These are phyloP conservation scores for Lateolabrax maculatus DNA, from an alignment of 2,797 vertebrate genomes.

Conservation along the genomic window DNA sequence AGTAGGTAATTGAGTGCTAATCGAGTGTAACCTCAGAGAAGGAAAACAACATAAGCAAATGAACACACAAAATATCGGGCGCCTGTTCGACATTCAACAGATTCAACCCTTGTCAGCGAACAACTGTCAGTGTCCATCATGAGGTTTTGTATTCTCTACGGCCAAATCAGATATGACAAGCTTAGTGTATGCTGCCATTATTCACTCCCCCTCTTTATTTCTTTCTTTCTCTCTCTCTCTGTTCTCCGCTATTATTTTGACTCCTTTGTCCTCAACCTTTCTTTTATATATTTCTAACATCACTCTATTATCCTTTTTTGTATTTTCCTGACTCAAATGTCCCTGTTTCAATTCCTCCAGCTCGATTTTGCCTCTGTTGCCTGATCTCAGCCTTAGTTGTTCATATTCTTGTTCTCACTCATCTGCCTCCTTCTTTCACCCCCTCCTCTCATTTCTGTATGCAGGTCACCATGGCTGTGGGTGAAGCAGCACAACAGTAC, in stretches of 20 bases:
- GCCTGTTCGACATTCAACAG: constrained; percentile 45
- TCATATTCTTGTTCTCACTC: constrained; percentile 34
- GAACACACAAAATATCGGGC: constrained; percentile 40
- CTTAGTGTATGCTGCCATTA: constrained; percentile 28
- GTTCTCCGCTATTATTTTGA: not conserved
- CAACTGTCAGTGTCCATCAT: constrained; percentile 54
- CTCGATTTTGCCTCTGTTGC: constrained; percentile 20
- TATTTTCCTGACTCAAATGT: constrained; percentile 16
- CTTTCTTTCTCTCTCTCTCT: constrained; percentile 1
- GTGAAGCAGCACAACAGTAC: constrained; percentile 52
- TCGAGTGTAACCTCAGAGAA: constrained; percentile 57
- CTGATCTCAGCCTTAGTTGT: constrained; percentile 22
- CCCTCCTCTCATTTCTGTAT: constrained; percentile 36
- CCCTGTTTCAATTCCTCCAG: constrained; percentile 23
- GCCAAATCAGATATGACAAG: constrained; percentile 54
- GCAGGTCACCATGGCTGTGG: constrained; percentile 53
- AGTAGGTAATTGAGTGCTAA: constrained; percentile 71
- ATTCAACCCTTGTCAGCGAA: constrained; percentile 48
- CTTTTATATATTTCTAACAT: constrained; percentile 16
- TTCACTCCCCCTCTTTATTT: constrained; percentile 16
- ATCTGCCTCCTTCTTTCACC: constrained; percentile 25
- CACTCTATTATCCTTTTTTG: constrained; percentile 18
- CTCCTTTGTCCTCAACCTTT: constrained; percentile 12
- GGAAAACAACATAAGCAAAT: constrained; percentile 58
- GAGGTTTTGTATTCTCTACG: constrained; percentile 21